Percentiles rank a stretch among this genome's conserved stretches.
These are phyloP conservation scores for Onychomys arenicola DNA, from an alignment of 2,797 vertebrate genomes.

Conservation along the genomic window DNA sequence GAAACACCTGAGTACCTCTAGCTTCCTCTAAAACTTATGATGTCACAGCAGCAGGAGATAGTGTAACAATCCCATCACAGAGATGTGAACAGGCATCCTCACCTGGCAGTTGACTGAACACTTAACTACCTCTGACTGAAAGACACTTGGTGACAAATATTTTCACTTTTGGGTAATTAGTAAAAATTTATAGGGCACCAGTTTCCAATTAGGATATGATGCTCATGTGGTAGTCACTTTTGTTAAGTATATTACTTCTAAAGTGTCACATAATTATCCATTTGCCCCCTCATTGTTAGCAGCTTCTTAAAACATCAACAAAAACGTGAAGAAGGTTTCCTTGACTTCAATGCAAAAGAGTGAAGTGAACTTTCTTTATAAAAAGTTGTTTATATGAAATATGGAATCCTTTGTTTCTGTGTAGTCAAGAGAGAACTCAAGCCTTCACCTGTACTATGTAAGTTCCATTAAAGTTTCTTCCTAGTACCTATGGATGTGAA, in stretches of 20 bases:
- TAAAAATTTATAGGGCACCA: background rate
- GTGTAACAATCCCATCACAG: conserved; percentile 4
- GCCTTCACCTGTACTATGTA: background rate
- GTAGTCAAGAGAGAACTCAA: background rate
- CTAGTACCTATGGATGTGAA: conserved; percentile 2
- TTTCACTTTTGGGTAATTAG: conserved; percentile 45
- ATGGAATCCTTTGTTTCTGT: background rate
- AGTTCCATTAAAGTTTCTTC: conserved; percentile 10
- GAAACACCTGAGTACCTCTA: background rate
- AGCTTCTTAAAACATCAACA: conserved; percentile 34
- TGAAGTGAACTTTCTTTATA: background rate
- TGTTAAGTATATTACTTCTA: conserved; percentile 40
- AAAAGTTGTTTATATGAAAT: conserved; percentile 43
- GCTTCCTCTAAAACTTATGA: background rate
- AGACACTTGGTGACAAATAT: conserved; percentile 5
- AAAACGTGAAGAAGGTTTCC: conserved; percentile 42
- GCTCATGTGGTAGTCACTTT: conserved; percentile 62
- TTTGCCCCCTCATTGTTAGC: conserved; percentile 36
- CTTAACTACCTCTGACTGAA: conserved; percentile 38
- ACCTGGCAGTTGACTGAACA: conserved; percentile 11
- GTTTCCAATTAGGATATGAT: conserved; percentile 49
- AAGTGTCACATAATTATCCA: conserved; percentile 34
- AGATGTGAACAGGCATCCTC: background rate
- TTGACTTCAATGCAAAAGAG: background rate
- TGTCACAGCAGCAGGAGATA: background rate